phyloP scores from a whole-genome alignment of 2,888 invertebrate genomes.

The Eugnorisma glareosa region DNA sequence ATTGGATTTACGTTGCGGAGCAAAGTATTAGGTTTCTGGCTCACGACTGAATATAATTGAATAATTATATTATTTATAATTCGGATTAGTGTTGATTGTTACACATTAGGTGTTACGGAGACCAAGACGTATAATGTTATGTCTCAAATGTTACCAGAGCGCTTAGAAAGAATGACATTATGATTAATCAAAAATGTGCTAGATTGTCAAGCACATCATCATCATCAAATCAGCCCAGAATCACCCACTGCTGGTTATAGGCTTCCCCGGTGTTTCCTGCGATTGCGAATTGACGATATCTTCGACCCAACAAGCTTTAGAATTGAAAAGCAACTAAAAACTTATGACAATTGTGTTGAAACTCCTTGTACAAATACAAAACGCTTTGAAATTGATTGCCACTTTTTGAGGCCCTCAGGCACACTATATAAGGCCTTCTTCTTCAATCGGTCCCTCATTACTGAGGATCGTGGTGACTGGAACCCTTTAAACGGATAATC shows the following conservation, averaged over 20 bases:
- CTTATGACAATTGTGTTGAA: not conserved
- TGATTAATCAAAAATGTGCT: not conserved
- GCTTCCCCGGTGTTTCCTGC: not conserved
- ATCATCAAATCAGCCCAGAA: not conserved
- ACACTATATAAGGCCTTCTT: too few relatives aligned
- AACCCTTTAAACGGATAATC: too few relatives aligned
- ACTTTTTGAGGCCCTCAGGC: not conserved
- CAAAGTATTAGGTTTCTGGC: conserved; percentile 44
- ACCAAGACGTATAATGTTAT: too few relatives aligned
- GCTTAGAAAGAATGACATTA: not conserved
- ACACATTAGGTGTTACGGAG: not conserved
- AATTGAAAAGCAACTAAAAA: not conserved
- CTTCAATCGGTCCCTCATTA: too few relatives aligned
- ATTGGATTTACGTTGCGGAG: conserved; percentile 41
- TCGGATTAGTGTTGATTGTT: not conserved
- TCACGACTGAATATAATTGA: conserved; percentile 42
- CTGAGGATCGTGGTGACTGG: too few relatives aligned
- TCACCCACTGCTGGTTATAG: not conserved
- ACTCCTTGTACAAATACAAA: too few relatives aligned
- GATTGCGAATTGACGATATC: too few relatives aligned
- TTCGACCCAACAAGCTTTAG: too few relatives aligned
- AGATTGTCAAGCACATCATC: not conserved
- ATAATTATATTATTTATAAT: conserved; percentile 35
- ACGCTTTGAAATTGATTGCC: too few relatives aligned
- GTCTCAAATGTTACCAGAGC: not conserved